Base-by-base conservation (phyloP, 2,113 vertebrate genomes). In the Hippopotamus amphibius region DNA sequence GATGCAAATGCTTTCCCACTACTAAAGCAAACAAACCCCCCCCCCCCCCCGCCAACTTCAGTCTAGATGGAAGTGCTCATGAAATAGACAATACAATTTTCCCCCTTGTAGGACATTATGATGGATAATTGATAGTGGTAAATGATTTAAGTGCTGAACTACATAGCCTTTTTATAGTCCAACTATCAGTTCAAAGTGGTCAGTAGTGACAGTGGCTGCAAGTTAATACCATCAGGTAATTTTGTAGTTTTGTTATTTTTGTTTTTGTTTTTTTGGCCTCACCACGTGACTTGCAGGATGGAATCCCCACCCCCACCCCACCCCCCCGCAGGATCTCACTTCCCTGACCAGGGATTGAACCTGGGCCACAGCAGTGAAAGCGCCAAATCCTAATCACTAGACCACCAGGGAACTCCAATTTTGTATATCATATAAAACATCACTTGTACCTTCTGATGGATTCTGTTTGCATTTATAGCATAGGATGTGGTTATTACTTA, bases 1-100 rank as follows among this genome's bases (percentile, higher is more conserved):
- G 85, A 92, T 95, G 24, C n/a, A 93, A 50, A 87, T 93, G 43
- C 71, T 95, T 96, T 91, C 28, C 92, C 66, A 80, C 21, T 72
- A 53, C 76, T 94, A 86, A 95, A 96, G 88, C 37, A 93, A 79
- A 96, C 26, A 95, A 74, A 94, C 93, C 24, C 2, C 74, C 17
- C 10, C 77, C 33, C 41, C 43, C 74, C 17, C 10, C 77, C 33
- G n/a, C 43, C 48, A 94, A 19, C 86, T 94, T 96, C 19, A 72
- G 8, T 95, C 26, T 88, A 94, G 71, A 88, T 97, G 37, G 69
- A 95, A 90, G 59, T 95, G 95, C 72, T 97, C 59, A n/a, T 96
- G 88, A 93, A 83, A 95, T 79, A 91, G 65, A 96, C 96, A 96
- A 77, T 95, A 93, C 76, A 87, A 90, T 80, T 95, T 95, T 12